Percentiles rank a stretch among this genome's conserved stretches.
Conservation (phyloP, 2,113 vertebrate species). For the Falcunculus frontatus region DNA sequence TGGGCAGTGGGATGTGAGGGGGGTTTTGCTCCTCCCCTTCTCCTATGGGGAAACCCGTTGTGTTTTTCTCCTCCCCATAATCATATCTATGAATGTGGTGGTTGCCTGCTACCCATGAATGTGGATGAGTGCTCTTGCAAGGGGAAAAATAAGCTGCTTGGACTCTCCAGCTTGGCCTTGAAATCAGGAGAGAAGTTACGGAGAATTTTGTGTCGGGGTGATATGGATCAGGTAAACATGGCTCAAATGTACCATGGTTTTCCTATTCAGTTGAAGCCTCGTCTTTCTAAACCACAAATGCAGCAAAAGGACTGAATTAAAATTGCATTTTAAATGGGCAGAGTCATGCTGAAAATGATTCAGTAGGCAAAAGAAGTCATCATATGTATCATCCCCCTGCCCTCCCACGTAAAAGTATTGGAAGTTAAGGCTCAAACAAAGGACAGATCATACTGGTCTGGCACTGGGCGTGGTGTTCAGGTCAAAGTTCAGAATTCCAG, state of each 20-base stretch:
- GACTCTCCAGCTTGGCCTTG: not conserved
- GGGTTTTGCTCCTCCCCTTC: not conserved
- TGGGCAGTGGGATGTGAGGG: not conserved
- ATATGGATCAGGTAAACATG: not conserved
- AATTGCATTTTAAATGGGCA: not conserved
- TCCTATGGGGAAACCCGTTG: not conserved
- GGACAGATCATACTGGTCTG: not conserved
- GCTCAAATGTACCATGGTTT: not conserved
- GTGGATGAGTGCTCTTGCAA: not conserved
- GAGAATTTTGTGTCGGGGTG: not conserved
- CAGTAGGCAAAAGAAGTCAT: not conserved
- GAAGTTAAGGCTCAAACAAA: not conserved
- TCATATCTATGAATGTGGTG: not conserved
- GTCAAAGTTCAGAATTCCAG: not conserved
- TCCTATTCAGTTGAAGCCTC: not conserved
- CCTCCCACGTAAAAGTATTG: rapidly evolving
- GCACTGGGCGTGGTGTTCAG: not conserved
- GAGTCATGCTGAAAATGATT: not conserved
- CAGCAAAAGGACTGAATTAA: not conserved
- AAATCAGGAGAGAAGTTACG: not conserved
- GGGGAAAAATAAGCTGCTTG: not conserved
- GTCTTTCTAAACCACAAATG: not conserved
- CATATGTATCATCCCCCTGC: rapidly evolving
- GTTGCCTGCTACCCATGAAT: not conserved
- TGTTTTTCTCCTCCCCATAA: not conserved